Evolutionary conservation across 2,797 vertebrate genomes (phyloP).

Genomic region (Peromyscus nudipes): DNA sequence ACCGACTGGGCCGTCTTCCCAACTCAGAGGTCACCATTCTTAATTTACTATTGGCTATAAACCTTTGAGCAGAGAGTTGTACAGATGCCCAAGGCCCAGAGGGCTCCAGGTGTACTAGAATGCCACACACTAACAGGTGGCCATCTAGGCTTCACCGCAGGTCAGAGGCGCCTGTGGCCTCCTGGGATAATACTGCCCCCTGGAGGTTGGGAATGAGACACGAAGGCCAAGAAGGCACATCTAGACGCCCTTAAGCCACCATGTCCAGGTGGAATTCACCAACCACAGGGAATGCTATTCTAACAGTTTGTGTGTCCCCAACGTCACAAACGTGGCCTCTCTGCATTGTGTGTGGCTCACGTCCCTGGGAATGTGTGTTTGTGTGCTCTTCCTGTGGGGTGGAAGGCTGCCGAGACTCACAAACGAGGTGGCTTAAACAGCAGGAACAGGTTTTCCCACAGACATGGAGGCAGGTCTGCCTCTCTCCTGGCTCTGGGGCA

Average conservation of each 20-base stretch:
- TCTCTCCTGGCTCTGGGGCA: background rate
- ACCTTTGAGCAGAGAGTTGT: background rate
- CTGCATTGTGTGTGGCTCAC: background rate
- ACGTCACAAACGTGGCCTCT: background rate
- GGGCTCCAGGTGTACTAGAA: background rate
- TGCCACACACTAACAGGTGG: background rate
- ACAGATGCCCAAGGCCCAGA: background rate
- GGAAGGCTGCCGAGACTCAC: background rate
- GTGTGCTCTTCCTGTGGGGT: fast-evolving
- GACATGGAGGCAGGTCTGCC: background rate
- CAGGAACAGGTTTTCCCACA: background rate
- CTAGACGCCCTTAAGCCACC: too few relatives aligned
- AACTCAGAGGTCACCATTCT: background rate
- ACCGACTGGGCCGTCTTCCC: background rate
- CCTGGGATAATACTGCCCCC: background rate
- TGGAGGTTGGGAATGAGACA: background rate
- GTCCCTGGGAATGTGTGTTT: background rate
- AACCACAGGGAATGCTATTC: background rate
- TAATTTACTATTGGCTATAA: background rate
- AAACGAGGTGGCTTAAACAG: background rate
- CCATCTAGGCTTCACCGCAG: background rate
- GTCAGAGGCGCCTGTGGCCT: background rate
- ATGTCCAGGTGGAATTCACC: background rate
- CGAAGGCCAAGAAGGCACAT: too few relatives aligned
- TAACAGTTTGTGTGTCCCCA: background rate